These are phyloP conservation scores for Chaetodon trifasciatus DNA, from an alignment of 2,797 vertebrate genomes.

Conservation along the genomic window DNA sequence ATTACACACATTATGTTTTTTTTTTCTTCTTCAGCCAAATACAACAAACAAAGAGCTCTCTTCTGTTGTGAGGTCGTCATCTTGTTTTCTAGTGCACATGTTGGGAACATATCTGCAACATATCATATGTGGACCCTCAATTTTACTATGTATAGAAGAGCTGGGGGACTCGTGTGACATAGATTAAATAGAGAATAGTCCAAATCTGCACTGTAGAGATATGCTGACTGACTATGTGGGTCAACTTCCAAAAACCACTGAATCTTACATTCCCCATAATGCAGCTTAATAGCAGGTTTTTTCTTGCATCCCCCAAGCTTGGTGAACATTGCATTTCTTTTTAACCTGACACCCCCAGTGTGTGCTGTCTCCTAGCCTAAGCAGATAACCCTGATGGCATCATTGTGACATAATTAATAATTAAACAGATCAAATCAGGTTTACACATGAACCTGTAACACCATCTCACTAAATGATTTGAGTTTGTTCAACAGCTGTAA, in stretches of 20 bases:
- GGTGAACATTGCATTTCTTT: background rate
- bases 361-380: background rate
- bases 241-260: background rate
- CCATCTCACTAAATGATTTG: no score
- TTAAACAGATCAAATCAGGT: background rate
- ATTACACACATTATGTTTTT: no score
- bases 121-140: no score
- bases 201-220: background rate
- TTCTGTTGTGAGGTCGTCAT: no score
- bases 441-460: background rate
- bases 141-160: background rate
- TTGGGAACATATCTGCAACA: no score
- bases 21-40: background rate
- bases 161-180: background rate
- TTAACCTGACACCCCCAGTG: background rate
- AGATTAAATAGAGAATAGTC: background rate
- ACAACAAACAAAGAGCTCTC: no score
- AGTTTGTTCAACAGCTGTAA: conserved; percentile 1
- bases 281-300: background rate
- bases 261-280: background rate
- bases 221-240: background rate
- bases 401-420: background rate
- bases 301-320: background rate
- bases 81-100: no score
- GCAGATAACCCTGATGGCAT: background rate